Evolutionary conservation across 2,797 vertebrate species (phyloP), one percentile per base, ranked within the genome.

Genomic region (Pipistrellus nathusii): DNA sequence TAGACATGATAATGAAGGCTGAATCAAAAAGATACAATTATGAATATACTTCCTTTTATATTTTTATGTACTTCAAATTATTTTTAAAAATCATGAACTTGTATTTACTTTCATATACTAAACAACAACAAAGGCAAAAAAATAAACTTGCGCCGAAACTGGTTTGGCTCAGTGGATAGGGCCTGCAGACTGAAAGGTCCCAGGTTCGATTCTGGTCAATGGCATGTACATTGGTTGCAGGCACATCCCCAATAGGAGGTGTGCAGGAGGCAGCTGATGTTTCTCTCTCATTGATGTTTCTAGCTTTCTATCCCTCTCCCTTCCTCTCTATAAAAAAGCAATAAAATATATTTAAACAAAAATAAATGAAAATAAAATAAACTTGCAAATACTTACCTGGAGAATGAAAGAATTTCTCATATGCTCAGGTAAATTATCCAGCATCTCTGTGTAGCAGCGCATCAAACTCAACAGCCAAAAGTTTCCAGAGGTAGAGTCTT

Each of bases 391-490:
- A 86, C 30, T 94, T 95, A 99, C 99, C 99, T 99, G 99, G 93
- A 99, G 99, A 95, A 99, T 99, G 97, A 99, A 98, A 80, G 99
- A 99, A 85, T 98, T 98, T 97, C 99, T 99, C 98, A 99, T 99
- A 30, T 97, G 98, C 97, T 99, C 99, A 13, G 99, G 99, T 95
- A 99, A 98, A 85, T 98, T 98, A 94, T 99, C 99, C 71, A 99
- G 96, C 99, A 99, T 99, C 97, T 99, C 99, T 6, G 99, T 99
- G 98, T 99, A 99, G 98, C 99, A 99, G 96, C 99, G 99, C 96
- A 99, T 98, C 89, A 99, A 98, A 78, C 99, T 99, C n/a, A 99
- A 97, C 21, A 99, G 98, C 99, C 99, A 99, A 51, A 99, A 98
- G 97, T 99, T 99, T 51, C 98, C 98, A 0, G 98, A 98, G 90